Evolutionary conservation across 2,888 invertebrate genomes (phyloP), one percentile per base, ranked within the genome.

Genomic region (Euspilapteryx auroguttella): DNA sequence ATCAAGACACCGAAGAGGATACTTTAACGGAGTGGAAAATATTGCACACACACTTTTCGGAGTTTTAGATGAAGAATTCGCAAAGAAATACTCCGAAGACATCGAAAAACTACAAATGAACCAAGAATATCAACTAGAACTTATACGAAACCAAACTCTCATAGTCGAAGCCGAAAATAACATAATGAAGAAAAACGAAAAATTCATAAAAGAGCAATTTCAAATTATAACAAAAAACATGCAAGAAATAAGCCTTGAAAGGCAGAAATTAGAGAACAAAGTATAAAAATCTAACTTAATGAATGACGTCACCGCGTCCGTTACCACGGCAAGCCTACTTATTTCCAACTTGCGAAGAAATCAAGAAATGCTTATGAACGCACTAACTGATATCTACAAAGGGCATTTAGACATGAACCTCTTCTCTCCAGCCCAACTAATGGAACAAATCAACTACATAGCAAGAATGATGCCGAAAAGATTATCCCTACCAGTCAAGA

Each of bases 341-440:
- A 17, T 17, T 6, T 6, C 17, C 17, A 17, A 5, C 8, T 8
- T 17, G 8, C 5, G 17, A 17, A 17, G 17, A 17, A 17, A 5
- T 17, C 39, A 37, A 31, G 34, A 41, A 22, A 34, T 37, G 31
- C 25, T 41, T 10, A 37, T 37, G 8, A 26, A 37, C 20, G 32
- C 39, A 0, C 10, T 40, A 7, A 40, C 35, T 0, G 33, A 39
- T 12, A 30, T 36, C 3, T 40, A 38, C 27, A 34, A 32, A 29
- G 38, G 38, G 12, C 37, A 38, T 13, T 26, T 38, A 5, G 37
- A 41, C n/a, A 31, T 39, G 1, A 36, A 38, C 15, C 21, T 39
- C 2, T 25, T 39, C 3, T 33, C 35, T 12, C 37, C 37, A 3
- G 33, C 31, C 2, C 15, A 27, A 12, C 14, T 41, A 3, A 32